These are phyloP conservation scores for Rhipidura dahli DNA, from an alignment of 2,113 vertebrate genomes.

Conservation along the genomic window DNA sequence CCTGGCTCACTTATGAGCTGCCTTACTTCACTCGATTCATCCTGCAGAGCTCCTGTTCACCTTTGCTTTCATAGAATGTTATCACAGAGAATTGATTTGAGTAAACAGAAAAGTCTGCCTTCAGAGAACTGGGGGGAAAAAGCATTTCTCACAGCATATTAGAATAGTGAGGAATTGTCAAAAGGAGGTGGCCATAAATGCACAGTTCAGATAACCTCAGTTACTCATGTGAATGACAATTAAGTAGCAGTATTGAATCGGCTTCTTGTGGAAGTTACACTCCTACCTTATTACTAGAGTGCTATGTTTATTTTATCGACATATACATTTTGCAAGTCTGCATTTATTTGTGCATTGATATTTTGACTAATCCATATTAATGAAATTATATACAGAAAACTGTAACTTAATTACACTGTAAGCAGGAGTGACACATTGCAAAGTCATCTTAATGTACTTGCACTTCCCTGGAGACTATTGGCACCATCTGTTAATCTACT, in stretches of 20 bases:
- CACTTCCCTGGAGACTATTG: neutral
- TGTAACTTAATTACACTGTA: constrained; percentile 42
- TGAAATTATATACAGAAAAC: constrained; percentile 41
- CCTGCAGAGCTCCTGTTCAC: neutral
- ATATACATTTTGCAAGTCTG: constrained; percentile 16
- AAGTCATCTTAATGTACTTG: constrained; percentile 62
- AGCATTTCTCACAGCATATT: neutral
- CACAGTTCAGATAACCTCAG: neutral
- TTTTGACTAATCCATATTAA: constrained; percentile 49
- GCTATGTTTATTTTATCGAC: neutral
- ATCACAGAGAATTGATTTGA: neutral
- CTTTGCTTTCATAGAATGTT: neutral
- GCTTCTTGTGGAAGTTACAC: neutral
- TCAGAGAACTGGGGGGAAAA: neutral
- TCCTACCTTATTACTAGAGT: neutral
- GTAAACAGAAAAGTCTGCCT: neutral
- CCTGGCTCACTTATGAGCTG: neutral
- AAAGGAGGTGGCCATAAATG: neutral
- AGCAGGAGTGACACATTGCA: constrained; percentile 35
- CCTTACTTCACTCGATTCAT: neutral
- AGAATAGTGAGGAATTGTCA: neutral
- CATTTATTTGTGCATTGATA: constrained; percentile 41
- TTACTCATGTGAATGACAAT: neutral
- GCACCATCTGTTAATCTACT: constrained; percentile 40
- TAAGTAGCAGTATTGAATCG: neutral